phyloP scores from a whole-genome alignment of 2,113 vertebrate genomes.

The Antechinus stuartii region DNA sequence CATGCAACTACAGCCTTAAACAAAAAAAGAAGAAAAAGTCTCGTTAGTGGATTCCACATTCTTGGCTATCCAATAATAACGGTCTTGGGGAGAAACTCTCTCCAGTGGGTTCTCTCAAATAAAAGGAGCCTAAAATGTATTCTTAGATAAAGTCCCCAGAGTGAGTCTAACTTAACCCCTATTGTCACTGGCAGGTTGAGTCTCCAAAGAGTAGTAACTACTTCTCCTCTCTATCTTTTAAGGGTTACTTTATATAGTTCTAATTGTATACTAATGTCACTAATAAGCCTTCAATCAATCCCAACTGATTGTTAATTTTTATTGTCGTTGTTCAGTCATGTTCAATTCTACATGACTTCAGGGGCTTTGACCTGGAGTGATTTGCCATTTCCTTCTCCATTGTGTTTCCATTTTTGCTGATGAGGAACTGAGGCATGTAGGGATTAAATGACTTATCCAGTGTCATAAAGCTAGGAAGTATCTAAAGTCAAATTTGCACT shows the following conservation, averaged over 20 bases:
- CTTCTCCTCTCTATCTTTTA: neutral
- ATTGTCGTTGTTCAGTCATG: neutral
- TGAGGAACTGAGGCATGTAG: neutral
- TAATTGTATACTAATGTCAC: neutral
- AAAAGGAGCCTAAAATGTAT: too few relatives aligned
- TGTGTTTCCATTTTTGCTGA: neutral
- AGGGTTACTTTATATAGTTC: neutral
- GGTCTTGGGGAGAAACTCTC: neutral
- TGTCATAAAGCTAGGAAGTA: too few relatives aligned
- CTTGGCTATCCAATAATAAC: neutral
- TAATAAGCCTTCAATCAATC: neutral
- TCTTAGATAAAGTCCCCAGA: neutral
- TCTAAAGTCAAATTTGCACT: neutral
- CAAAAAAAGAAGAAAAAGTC: neutral
- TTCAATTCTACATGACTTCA: neutral
- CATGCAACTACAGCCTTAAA: neutral
- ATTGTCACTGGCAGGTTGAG: neutral
- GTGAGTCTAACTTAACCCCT: neutral
- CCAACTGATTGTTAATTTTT: neutral
- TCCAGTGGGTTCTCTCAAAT: too few relatives aligned
- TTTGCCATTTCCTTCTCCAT: neutral
- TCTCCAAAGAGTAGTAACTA: neutral
- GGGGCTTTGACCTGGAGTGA: neutral
- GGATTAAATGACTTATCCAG: neutral
- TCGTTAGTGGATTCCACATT: neutral